Evolutionary conservation across 1,140 invertebrate species (phyloP).

Genomic region (Trichonephila clavata): DNA sequence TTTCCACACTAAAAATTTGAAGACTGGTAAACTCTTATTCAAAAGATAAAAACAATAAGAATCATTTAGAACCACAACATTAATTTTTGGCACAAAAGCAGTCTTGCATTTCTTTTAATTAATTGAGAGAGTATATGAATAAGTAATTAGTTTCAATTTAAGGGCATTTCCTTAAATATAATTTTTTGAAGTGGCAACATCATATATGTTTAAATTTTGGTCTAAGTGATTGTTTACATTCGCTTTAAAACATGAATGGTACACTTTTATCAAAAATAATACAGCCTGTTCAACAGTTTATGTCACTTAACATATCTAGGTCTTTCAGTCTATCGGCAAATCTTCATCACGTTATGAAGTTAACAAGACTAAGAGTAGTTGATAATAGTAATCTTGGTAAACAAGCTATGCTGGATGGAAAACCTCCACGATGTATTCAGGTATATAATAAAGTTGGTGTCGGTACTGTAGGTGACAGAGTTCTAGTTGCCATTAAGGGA

Average conservation of each 20-base stretch:
- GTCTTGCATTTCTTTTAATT: too few species aligned
- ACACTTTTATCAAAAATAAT: background rate
- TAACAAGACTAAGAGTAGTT: slow-evolving; percentile 92
- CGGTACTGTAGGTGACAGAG: slow-evolving; percentile 87
- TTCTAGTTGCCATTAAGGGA: slow-evolving; percentile 97
- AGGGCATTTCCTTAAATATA: too few species aligned
- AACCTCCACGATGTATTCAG: slow-evolving; percentile 88
- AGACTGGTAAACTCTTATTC: too few species aligned
- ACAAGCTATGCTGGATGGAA: slow-evolving; percentile 94
- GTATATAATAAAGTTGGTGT: slow-evolving; percentile 81
- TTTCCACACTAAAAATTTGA: too few species aligned
- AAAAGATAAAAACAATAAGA: too few species aligned
- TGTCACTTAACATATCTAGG: background rate
- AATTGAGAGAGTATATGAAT: too few species aligned
- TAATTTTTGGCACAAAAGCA: too few species aligned
- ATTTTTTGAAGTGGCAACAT: background rate
- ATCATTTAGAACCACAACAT: too few species aligned
- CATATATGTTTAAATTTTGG: background rate
- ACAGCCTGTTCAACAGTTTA: background rate
- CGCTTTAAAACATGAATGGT: background rate
- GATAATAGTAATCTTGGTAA: slow-evolving; percentile 98
- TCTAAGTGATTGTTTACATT: too few species aligned
- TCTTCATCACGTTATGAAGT: slow-evolving; percentile 80
- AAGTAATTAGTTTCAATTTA: too few species aligned
- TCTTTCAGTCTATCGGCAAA: slow-evolving; percentile 66